Evolutionary conservation across 1,140 invertebrate species (phyloP), one percentile per base, ranked within the genome.

Genomic region (Drosophila baimaii): DNA sequence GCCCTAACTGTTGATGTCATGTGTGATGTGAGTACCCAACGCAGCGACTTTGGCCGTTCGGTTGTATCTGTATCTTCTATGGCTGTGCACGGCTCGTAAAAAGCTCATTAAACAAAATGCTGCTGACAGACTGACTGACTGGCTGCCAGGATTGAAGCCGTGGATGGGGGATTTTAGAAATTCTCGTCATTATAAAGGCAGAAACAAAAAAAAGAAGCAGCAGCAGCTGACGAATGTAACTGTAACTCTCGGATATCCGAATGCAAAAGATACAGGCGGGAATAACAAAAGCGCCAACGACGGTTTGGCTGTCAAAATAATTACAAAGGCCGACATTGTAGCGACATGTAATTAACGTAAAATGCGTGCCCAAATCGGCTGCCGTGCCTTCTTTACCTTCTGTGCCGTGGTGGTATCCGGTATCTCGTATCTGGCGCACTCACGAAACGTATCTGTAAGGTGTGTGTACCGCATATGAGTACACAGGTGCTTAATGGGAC

Each of bases 271-370:
- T 54, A 66, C 29, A 39, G 61, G 61, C 17, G 37, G 54, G 43
- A 33, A 46, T 46, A 77, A 64, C 63, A 65, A 71, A 85, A 65
- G 61, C 58, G 68, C 52, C 63, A 62, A 44, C 29, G 71, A 66
- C 46, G 65, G 43, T 78, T 68, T 46, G 56, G 56, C 71, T 83
- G 82, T 88, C 79, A 82, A 89, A 88, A 89, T 88, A 89, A 88
- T 89, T 88, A 88, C 83, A 80, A 79, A 77, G 65, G 56, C 83
- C 66, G 82, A 79, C 83, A 65, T 64, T 79, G 70, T 69, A 77
- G 69, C 80, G 77, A 83, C 84, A 88, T 80, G 83, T 88, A 89
- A 88, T 88, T 88, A 89, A 88, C 79, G 78, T 83, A 61, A 83
- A 89, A 88, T 77, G 83, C 79, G 79, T 69, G 56, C 52, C 35